These are phyloP conservation scores for Latrodectus hesperus DNA, from an alignment of 2,888 invertebrate genomes.

Conservation along the genomic window DNA sequence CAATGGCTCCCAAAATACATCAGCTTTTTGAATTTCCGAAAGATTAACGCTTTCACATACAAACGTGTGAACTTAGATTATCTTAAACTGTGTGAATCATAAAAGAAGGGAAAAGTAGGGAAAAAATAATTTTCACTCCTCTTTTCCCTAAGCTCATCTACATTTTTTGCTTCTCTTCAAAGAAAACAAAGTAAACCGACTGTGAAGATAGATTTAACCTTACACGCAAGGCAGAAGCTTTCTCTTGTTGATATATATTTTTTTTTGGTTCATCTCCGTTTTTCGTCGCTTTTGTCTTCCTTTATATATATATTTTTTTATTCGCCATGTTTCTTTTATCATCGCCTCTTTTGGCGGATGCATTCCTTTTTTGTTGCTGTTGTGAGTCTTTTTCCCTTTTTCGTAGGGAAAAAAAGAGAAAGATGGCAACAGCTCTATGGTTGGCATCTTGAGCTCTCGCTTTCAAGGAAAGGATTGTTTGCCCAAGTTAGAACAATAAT, in stretches of 20 bases:
- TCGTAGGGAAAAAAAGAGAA: background rate
- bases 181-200: conserved; percentile 60
- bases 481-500: no score
- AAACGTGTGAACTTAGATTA: background rate
- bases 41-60: background rate
- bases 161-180: conserved; percentile 46
- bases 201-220: conserved; percentile 62
- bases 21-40: conserved; percentile 26
- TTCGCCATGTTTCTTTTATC: conserved; percentile 18
- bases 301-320: conserved; percentile 11
- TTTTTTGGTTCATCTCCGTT: background rate
- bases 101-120: conserved; percentile 16
- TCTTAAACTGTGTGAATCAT: background rate
- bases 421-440: background rate
- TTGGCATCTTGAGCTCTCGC: no score
- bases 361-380: conserved; percentile 21
- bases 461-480: no score
- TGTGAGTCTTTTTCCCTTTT: background rate
- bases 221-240: conserved; percentile 25
- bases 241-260: background rate
- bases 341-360: conserved; percentile 20
- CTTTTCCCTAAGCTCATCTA: conserved; percentile 51
- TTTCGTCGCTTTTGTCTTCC: conserved; percentile 6
- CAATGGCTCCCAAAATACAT: conserved; percentile 46
- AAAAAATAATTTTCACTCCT: conserved; percentile 27